Base-by-base conservation (phyloP, 1,140 invertebrate species). In the Cydia amplana region DNA sequence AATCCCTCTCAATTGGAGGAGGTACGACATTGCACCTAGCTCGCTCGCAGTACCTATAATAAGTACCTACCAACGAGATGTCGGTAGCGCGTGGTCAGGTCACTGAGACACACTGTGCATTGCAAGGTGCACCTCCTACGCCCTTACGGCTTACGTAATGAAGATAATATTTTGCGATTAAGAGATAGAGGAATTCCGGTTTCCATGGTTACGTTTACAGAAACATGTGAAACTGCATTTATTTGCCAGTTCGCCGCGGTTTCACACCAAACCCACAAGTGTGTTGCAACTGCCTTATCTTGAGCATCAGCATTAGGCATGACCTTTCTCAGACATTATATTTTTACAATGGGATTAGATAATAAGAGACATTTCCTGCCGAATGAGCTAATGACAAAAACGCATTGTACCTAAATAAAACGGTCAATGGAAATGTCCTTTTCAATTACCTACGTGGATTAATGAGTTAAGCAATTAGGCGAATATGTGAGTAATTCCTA, bases 271-370 rank as follows among this genome's bases (percentile, higher is more conserved):
- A 32, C 25, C 65, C 65, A 70, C 65, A 70, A 70, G 32, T 36
- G 65, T 70, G 65, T 70, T 70, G 65, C 65, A 70, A 70, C 28
- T 32, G 28, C 65, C 65, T 70, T 43, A 70, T 70, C 65, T 70
- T 36, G 28, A 70, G 4, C 65, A 70, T 70, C 65, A 70, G 32
- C 65, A 70, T 70, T 40, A 70, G 65, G 40, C 4, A 14, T 70
- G 65, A 70, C 65, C 65, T 70, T 70, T 70, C 65, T 70, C 65
- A 70, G 65, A 70, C 65, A 70, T 70, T 70, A 70, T 70, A 40
- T 18, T 70, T 70, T 36, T 36, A 70, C 65, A 70, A 70, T 70
- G 65, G 28, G 65, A 70, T 70, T 70, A 70, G 65, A 70, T 70
- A 70, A 70, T 70, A 70, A 70, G 65, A 70, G 32, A 70, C 65